A percentile compares a stretch with the other conserved stretches of the same genome.
phyloP scores from a whole-genome alignment of 2,888 invertebrate species.

The Cantharis rufa region DNA sequence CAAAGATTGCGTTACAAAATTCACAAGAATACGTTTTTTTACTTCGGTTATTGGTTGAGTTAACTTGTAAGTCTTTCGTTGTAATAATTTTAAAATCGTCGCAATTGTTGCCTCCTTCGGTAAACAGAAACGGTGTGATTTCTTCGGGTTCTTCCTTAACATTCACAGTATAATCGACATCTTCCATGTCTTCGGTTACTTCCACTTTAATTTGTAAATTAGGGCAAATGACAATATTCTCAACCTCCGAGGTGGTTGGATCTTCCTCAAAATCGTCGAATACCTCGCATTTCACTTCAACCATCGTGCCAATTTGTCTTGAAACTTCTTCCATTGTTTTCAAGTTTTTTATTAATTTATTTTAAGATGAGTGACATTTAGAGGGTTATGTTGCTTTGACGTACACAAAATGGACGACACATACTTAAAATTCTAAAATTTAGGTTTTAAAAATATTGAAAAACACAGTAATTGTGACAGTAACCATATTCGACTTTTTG shows the following conservation, averaged over 20 bases:
- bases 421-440: not conserved
- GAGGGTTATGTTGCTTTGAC: not conserved
- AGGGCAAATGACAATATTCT: not conserved
- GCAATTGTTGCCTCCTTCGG: not conserved
- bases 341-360: not conserved
- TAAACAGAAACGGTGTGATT: not conserved
- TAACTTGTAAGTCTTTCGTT: not conserved
- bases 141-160: not conserved
- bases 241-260: not conserved
- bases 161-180: not conserved
- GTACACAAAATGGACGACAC: not conserved
- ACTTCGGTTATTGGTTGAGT: not conserved
- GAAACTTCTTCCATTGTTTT: not conserved
- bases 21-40: not conserved
- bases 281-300: not conserved
- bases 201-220: not conserved
- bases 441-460: not conserved
- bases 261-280: not conserved
- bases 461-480: not conserved
- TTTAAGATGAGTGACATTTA: not conserved
- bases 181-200: not conserved
- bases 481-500: not conserved
- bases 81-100: not conserved
- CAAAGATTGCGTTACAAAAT: not conserved
- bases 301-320: not conserved